Evolutionary conservation across 2,797 vertebrate genomes (phyloP), one percentile per base, ranked within the genome.

Genomic region (Buphagus erythrorhynchus): DNA sequence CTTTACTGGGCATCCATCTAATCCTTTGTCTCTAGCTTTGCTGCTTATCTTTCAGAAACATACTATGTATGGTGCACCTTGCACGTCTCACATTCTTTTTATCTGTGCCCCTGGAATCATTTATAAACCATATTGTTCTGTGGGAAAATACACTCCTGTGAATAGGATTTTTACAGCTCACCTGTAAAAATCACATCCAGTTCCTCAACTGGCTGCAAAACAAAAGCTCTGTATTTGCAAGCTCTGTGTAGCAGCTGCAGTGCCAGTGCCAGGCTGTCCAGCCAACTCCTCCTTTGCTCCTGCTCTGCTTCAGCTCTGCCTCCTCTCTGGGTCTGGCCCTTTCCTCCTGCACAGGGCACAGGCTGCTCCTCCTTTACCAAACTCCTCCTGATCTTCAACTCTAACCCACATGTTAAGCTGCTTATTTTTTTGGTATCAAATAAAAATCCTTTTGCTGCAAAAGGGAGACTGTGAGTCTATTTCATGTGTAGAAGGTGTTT

Each of bases 341-440:
- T 61, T 61, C 26, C 54, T 51, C 28, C 52, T 40, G 36, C 5
- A 1, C 38, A 31, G 38, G n/a, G 24, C 35, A 35, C 26, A 31
- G 58, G 19, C 51, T 45, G 42, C 11, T 78, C 13, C 42, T 87
- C 35, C 55, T 80, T 86, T 15, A 25, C 48, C 63, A 90, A 78
- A 63, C 46, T 51, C 17, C 10, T 69, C 69, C 52, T 26, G 24
- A 24, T 42, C 55, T 52, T 67, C 65, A 71, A 8, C 24, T 75
- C 46, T 26, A 46, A 21, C 21, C 10, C 0, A 0, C 26, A 52
- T 0, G 0, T 69, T 51, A 17, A 1, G 3, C 61, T 65, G 13
- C 10, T 72, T 22, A 4, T 13, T 21, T 55, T 62, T 67, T n/a
- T 21, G 5, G 11, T 61, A 78, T 16, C 11, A 40, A 52, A 67